Base-by-base conservation (phyloP, 2,888 invertebrate genomes). In the Megastigmus dorsalis region DNA sequence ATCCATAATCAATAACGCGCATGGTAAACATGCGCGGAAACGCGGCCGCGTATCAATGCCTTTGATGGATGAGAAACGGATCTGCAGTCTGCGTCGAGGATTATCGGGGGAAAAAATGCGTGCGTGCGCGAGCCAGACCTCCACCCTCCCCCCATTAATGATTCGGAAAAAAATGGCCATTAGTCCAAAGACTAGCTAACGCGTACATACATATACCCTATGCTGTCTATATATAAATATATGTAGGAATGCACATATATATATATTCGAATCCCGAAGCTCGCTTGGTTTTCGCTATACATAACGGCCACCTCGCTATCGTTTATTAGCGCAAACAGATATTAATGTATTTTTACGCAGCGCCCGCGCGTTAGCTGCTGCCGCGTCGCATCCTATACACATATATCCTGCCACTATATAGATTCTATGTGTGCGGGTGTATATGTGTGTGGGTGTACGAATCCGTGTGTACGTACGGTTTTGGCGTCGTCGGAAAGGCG, bases 301-400 rank as follows among this genome's bases (percentile, higher is more conserved):
- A 81, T 79, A 81, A 82, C 83, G 80, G 76, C 80, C 78, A 79
- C 80, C 79, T 79, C 82, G 85, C 86, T 87, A 87, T 87, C 87
- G 86, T 88, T 87, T 85, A 87, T 88, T 88, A 86, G 84, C 84
- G 82, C 87, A 88, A 88, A 88, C 86, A 86, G 86, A 88, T 88
- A 88, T 88, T 88, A 88, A 88, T 88, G 88, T 87, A 87, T 88
- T 88, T 88, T 88, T 86, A 85, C 86, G 85, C 83, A 83, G 74
- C 50, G 33, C 6, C 79, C 79, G 75, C 77, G 79, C 76, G n/a
- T n/a, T n/a, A n/a, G n/a, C n/a, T n/a, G n/a, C 79, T 76, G 72
- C 80, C 43, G 62, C 38, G 65, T 38, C 52, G n/a, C n/a, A n/a
- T n/a, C n/a, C n/a, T n/a, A n/a, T n/a, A n/a, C n/a, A n/a, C n/a